Conservation (phyloP, 1,140 invertebrate species). For the Fopius arisanus region DNA sequence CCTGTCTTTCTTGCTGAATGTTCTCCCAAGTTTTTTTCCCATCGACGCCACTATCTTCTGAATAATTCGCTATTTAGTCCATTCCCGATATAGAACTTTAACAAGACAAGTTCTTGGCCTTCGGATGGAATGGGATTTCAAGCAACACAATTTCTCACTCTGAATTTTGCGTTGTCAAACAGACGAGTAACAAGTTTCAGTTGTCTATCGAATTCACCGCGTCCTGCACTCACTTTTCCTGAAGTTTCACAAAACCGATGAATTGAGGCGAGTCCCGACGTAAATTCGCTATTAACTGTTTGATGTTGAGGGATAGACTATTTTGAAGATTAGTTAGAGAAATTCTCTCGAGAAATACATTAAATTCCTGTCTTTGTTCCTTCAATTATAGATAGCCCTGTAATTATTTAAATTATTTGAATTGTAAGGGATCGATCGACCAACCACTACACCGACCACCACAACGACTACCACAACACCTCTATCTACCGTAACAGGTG, state of each 20-base stretch:
- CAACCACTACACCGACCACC: constrained; percentile 43
- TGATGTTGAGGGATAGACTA: not conserved
- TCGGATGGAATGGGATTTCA: constrained; percentile 11
- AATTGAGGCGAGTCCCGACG: not conserved
- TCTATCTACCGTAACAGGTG: constrained; percentile 41
- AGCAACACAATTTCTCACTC: constrained; percentile 26
- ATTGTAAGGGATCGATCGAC: constrained; percentile 34
- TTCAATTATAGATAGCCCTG: too few relatives aligned
- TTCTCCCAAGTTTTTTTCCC: too few relatives aligned
- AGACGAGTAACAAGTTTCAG: constrained; percentile 25
- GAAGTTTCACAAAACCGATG: not conserved
- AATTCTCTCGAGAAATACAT: too few relatives aligned
- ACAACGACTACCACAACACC: constrained; percentile 41
- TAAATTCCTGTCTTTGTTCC: too few relatives aligned
- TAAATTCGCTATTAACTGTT: constrained; percentile 17
- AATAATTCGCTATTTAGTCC: not conserved
- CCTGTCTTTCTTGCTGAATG: too few relatives aligned
- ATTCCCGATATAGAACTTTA: not conserved
- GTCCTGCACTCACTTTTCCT: not conserved
- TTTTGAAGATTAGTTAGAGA: too few relatives aligned
- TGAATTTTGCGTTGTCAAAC: constrained; percentile 5
- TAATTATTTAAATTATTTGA: too few relatives aligned
- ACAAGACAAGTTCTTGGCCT: constrained; percentile 18
- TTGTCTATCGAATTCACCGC: not conserved
- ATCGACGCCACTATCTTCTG: too few relatives aligned